A percentile compares a stretch with the other conserved stretches of the same genome.
Conservation (phyloP, 1,140 invertebrate species). For the Ceratina calcarata region DNA sequence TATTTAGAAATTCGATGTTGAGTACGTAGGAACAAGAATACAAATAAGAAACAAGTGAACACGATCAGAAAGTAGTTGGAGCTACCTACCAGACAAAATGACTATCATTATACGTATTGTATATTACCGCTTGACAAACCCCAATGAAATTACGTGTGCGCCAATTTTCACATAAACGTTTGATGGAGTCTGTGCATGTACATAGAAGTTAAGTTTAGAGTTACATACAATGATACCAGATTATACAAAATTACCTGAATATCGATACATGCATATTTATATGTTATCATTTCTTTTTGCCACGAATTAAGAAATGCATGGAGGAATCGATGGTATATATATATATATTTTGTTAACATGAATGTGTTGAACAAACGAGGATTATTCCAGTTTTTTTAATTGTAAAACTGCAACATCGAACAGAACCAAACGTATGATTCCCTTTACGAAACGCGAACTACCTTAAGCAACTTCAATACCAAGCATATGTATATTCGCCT, state of each 20-base stretch:
- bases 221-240: constrained; percentile 13
- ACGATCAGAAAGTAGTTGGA: constrained; percentile 15
- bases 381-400: neutral
- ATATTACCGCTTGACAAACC: constrained; percentile 13
- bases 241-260: neutral
- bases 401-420: neutral
- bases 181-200: constrained; percentile 59
- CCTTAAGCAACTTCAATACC: neutral
- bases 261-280: constrained; percentile 6
- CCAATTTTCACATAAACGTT: constrained; percentile 56
- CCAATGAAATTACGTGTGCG: constrained; percentile 20
- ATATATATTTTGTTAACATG: neutral
- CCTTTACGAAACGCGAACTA: neutral
- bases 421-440: neutral
- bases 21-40: constrained; percentile 45
- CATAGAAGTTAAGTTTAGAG: constrained; percentile 26
- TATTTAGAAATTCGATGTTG: constrained; percentile 51
- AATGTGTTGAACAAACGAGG: neutral
- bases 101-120: constrained; percentile 13
- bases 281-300: neutral
- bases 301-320: constrained; percentile 8
- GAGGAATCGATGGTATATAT: constrained; percentile 1
- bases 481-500: constrained; percentile 1
- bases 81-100: constrained; percentile 12
- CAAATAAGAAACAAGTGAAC: constrained; percentile 30